These are phyloP conservation scores for Phalacrocorax aristotelis DNA, from an alignment of 2,113 vertebrate genomes.

Conservation along the genomic window DNA sequence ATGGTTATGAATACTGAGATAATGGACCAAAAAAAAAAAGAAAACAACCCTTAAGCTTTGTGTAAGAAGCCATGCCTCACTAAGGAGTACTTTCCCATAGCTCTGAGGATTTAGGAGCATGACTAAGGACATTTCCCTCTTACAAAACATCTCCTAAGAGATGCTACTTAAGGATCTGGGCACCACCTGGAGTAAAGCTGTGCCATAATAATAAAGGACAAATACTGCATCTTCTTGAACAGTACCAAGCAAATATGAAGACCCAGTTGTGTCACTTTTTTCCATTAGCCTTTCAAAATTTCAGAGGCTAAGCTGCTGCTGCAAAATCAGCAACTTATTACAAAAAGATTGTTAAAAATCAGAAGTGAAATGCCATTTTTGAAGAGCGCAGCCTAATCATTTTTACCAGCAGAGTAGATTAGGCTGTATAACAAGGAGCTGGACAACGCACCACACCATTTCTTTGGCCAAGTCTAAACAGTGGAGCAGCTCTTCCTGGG, in stretches of 20 bases:
- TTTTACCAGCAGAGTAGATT: neutral
- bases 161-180: neutral
- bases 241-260: neutral
- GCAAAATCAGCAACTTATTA: neutral
- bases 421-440: neutral
- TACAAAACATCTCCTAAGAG: neutral
- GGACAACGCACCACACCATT: neutral
- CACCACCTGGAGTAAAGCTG: neutral
- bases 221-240: neutral
- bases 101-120: neutral
- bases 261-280: neutral
- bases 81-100: neutral
- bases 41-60: neutral
- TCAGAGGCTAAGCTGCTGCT: neutral
- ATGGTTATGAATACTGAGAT: neutral
- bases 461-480: neutral
- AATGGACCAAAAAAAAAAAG: neutral
- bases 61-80: neutral
- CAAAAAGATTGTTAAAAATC: neutral
- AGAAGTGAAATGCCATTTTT: neutral
- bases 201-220: neutral
- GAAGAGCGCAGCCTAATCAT: neutral
- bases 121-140: neutral
- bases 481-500: neutral
- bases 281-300: slow-evolving; percentile 9